Base-by-base conservation (phyloP, 2,113 vertebrate species). In the Podarcis muralis region DNA sequence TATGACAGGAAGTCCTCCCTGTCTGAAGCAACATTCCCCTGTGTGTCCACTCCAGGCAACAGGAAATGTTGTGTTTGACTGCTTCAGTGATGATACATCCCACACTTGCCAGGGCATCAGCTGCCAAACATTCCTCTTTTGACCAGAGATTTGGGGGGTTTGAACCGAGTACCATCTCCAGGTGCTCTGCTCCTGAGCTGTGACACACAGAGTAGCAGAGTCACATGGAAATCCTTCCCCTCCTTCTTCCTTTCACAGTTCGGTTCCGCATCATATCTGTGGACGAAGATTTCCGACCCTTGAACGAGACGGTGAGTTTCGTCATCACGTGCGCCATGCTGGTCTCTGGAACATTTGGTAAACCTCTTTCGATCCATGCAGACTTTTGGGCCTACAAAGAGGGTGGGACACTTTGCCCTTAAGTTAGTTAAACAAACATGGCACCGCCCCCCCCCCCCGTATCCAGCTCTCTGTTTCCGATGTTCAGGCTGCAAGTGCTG, bases 271-370 rank as follows among this genome's bases (percentile, higher is more conserved):
- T 96, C 48, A 92, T 93, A 23, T 84, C 90, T 1, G 3, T 96
- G 93, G 89, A 96, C 91, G 93, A 94, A 87, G 83, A 83, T 22
- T 95, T 96, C 86, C 87, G 27, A 35, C 91, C 94, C 30, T 6
- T 88, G 62, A 90, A 92, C 71, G 92, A 95, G 13, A 35, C 88
- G 95, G 96, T 96, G 59, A 94, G 92, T 93, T 11, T 69, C 68
- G 30, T 30, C 30, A 23, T 30, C 68, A 53, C 48, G 48, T 53
- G 68, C 8, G 27, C 25, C 68, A 69, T 30, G 30, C 6, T 16
- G 4, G 68, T 69, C 25, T 69, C 68, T 30, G 25, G 27, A 69
- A 68, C 66, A 27, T 25, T 25, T 68, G 5, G 9, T 12, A 25
- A 22, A 69, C 8, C 8, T 69, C 8, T 13, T 4, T 27, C 66